Base-by-base conservation (phyloP, 2,888 invertebrate species). In the Barypeithes pellucidus region DNA sequence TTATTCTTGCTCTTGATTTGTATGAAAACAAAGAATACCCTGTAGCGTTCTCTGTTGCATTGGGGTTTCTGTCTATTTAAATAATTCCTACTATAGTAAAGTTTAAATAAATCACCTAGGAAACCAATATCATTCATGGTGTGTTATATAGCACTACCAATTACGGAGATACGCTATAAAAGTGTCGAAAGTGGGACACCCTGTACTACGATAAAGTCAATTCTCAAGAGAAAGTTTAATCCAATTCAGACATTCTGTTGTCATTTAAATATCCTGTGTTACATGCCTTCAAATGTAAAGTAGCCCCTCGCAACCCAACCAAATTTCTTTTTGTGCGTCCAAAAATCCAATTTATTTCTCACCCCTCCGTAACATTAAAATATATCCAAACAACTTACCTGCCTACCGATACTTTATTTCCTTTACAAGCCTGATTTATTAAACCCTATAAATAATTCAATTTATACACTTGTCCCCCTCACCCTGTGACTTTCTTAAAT, bases 401-500 rank as follows among this genome's bases (percentile, higher is more conserved):
- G 63, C 68, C 73, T 65, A 62, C 67, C 68, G 68, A 73, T 68
- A 65, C 47, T 68, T 59, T 63, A 60, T 65, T 57, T 67, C 62
- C 57, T 54, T 61, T 67, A 62, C 66, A 52, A 57, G 57, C 36
- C 65, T 69, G 73, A 73, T 73, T 73, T 73, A 73, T 73, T 73
- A 74, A 67, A 59, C 66, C 70, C 63, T 54, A 71, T 74, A 74
- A 74, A 74, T 74, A 74, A 74, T 74, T 74, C 74, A 74, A 70
- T 74, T 73, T 69, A 73, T 73, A 73, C 73, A 73, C 73, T 73
- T 73, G 73, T 73, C 47, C 47, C 69, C 73, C 61, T 70, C 22
- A 33, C 54, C 45, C 61, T 66, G 52, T 67, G 70, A 71, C 72
- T 72, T 75, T 75, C 75, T 75, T 70, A 72, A 75, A 75, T 75